Evolutionary conservation across 2,888 invertebrate genomes (phyloP).

Genomic region (Ichneumon xanthorius): DNA sequence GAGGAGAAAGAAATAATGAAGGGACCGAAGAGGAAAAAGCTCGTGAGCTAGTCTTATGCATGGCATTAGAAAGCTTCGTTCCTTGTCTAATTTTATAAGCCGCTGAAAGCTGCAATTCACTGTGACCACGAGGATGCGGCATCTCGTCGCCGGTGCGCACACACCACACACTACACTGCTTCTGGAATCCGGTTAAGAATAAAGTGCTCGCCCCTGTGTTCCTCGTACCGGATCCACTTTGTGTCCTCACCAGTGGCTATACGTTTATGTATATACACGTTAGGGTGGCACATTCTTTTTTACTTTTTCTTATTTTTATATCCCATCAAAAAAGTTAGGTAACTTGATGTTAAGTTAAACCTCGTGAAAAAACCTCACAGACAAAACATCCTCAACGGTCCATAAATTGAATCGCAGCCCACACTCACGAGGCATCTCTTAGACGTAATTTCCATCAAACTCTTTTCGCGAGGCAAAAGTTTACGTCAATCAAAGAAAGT

Average conservation of each 20-base stretch:
- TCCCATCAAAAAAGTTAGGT: too few relatives aligned
- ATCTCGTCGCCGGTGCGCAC: constrained; percentile 39
- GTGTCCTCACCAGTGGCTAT: constrained; percentile 45
- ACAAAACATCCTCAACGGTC: too few relatives aligned
- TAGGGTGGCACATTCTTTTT: not conserved
- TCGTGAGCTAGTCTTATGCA: constrained; percentile 41
- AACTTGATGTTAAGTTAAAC: too few relatives aligned
- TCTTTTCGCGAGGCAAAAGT: too few relatives aligned
- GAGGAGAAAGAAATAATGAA: constrained; percentile 48
- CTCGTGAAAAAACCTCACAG: too few relatives aligned
- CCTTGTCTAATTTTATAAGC: constrained; percentile 67
- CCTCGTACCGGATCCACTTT: constrained; percentile 58
- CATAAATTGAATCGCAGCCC: too few relatives aligned
- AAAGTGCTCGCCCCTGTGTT: constrained; percentile 49
- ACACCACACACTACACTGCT: constrained; percentile 45
- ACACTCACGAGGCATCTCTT: too few relatives aligned
- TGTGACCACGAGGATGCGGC: constrained; percentile 18
- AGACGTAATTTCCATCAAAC: too few relatives aligned
- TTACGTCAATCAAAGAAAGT: too few relatives aligned
- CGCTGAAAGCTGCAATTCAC: constrained; percentile 66
- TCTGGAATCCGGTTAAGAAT: constrained; percentile 62
- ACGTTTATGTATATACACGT: not conserved
- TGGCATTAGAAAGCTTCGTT: constrained; percentile 39
- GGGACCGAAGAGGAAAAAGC: constrained; percentile 52
- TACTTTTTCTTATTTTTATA: not conserved